Percentiles rank a stretch among this genome's conserved stretches.
phyloP scores from a whole-genome alignment of 1,140 invertebrate species.

The Ladona fulva region DNA sequence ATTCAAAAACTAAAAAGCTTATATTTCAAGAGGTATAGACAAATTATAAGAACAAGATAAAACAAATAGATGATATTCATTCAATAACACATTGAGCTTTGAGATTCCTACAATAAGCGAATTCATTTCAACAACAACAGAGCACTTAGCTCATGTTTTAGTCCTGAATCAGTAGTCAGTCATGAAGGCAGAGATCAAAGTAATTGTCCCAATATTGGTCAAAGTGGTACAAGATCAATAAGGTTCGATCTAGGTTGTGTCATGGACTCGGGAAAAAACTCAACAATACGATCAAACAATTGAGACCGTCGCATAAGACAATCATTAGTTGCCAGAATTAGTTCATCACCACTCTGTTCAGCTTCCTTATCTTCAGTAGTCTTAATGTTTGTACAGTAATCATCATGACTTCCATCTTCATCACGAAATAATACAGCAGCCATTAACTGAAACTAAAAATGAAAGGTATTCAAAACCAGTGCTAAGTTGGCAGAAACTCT shows the following conservation, averaged over 20 bases:
- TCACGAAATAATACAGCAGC: slow-evolving; percentile 42
- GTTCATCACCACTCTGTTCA: slow-evolving; percentile 23
- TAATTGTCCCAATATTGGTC: neutral
- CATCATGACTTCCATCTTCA: slow-evolving; percentile 27
- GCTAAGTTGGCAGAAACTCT: no score
- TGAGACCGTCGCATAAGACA: slow-evolving; percentile 36
- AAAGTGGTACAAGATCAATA: slow-evolving; percentile 49
- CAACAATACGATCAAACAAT: slow-evolving; percentile 54
- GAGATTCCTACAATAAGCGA: no score
- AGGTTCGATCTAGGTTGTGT: slow-evolving; percentile 59
- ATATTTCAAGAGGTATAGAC: neutral
- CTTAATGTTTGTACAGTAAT: slow-evolving; percentile 24
- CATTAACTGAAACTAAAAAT: slow-evolving; percentile 42
- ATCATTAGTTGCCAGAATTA: slow-evolving; percentile 31
- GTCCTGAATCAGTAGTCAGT: no score
- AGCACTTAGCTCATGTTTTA: no score
- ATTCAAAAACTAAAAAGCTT: neutral
- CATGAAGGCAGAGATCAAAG: no score
- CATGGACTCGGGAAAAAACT: slow-evolving; percentile 60
- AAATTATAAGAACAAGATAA: neutral
- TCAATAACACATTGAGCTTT: neutral
- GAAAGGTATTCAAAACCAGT: slow-evolving; percentile 18
- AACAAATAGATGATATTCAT: neutral
- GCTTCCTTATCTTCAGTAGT: slow-evolving; percentile 23
- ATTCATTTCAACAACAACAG: no score